A percentile compares a stretch with the other conserved stretches of the same genome.
Evolutionary conservation across 2,113 vertebrate genomes (phyloP).

Genomic region (Pagrus major): DNA sequence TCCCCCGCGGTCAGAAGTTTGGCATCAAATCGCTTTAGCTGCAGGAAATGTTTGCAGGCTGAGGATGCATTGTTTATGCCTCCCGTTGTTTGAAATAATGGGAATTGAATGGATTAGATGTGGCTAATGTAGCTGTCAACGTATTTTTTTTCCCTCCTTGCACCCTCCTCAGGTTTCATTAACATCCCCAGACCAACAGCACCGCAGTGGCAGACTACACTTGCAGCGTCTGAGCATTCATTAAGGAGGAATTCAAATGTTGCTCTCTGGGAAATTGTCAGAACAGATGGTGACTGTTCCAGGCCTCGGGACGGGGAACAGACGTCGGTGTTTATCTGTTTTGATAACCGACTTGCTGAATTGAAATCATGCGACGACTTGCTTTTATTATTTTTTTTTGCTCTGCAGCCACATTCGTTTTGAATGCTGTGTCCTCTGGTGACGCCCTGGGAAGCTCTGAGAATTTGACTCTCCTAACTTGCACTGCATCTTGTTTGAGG

Average conservation of each 20-base stretch:
- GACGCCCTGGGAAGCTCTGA: constrained; percentile 9
- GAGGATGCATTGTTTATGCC: constrained; percentile 28
- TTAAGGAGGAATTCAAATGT: constrained; percentile 48
- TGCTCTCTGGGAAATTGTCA: constrained; percentile 41
- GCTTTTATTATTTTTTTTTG: neutral
- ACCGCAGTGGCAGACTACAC: constrained; percentile 17
- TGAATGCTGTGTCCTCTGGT: constrained; percentile 21
- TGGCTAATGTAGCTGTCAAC: constrained; percentile 51
- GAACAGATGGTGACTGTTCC: constrained; percentile 55
- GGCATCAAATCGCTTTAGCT: constrained; percentile 36
- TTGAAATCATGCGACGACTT: constrained; percentile 22
- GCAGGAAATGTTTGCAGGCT: constrained; percentile 20
- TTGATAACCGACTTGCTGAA: constrained; percentile 37
- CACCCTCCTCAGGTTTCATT: constrained; percentile 56
- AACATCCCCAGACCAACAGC: constrained; percentile 46
- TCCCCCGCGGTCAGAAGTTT: neutral
- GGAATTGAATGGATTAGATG: constrained; percentile 54
- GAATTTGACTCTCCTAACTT: constrained; percentile 23
- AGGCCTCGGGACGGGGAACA: constrained; percentile 28
- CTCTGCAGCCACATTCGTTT: constrained; percentile 9
- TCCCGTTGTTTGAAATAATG: constrained; percentile 44
- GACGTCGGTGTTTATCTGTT: constrained; percentile 45
- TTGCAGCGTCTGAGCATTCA: constrained; percentile 53
- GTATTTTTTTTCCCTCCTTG: neutral
- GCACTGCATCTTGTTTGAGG: constrained; percentile 33